These are phyloP conservation scores for Acanthosepion pharaonis DNA, from an alignment of 2,888 invertebrate species.

Conservation along the genomic window DNA sequence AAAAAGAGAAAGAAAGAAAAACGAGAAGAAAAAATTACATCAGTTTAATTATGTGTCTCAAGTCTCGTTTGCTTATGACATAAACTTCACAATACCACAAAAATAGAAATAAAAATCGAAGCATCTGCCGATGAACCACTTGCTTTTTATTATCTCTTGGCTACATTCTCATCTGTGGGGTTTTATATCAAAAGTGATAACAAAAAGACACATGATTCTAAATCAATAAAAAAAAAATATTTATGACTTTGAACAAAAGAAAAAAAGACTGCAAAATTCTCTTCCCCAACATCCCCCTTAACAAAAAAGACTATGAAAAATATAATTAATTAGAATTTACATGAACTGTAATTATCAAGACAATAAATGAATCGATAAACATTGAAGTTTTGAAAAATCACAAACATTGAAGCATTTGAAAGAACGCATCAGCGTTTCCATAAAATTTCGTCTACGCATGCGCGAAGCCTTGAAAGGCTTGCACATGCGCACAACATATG, in stretches of 20 bases:
- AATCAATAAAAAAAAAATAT: too few relatives aligned
- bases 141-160: not conserved
- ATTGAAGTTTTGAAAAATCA: not conserved
- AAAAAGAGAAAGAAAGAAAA: too few relatives aligned
- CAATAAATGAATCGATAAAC: not conserved
- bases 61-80: too few relatives aligned
- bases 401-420: not conserved
- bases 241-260: too few relatives aligned
- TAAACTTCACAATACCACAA: too few relatives aligned
- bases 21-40: too few relatives aligned
- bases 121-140: not conserved
- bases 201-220: too few relatives aligned
- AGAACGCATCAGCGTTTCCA: not conserved
- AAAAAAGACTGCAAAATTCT: too few relatives aligned
- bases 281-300: too few relatives aligned
- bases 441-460: not conserved
- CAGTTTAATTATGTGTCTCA: too few relatives aligned
- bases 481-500: not conserved
- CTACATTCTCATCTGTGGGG: not conserved
- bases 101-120: too few relatives aligned
- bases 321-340: not conserved
- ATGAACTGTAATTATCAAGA: not conserved
- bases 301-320: not conserved
- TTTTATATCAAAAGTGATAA: too few relatives aligned
- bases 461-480: not conserved